Percentiles rank a stretch among this genome's conserved stretches.
Conservation (phyloP, 2,113 vertebrate species). For the Rhinoptilus africanus region DNA sequence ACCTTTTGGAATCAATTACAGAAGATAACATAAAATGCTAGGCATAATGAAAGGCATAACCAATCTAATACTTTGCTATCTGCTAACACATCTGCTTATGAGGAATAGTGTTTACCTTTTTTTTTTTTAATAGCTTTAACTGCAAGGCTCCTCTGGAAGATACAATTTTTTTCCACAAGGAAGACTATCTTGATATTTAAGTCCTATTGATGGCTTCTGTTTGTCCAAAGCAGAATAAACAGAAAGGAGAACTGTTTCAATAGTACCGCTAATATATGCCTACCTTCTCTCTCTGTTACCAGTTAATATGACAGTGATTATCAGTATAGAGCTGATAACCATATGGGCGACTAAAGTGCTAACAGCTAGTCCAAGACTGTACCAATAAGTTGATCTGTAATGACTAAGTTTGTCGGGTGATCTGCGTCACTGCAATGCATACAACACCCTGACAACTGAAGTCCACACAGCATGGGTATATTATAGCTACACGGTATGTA, state of each 20-base stretch:
- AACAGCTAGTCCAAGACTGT: background rate
- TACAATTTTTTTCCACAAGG: background rate
- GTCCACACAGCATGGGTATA: background rate
- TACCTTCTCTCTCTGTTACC: background rate
- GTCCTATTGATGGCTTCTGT: background rate
- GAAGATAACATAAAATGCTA: background rate
- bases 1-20: background rate
- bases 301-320: background rate
- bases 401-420: background rate
- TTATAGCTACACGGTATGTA: background rate
- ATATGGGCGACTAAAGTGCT: background rate
- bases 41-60: background rate
- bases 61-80: background rate
- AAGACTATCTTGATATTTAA: background rate
- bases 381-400: background rate
- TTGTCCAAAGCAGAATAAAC: background rate
- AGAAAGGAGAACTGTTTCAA: background rate
- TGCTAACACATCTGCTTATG: background rate
- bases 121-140: background rate
- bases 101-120: background rate
- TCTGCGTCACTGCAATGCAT: background rate
- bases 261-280: background rate
- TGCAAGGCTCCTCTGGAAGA: background rate
- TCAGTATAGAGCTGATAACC: background rate
- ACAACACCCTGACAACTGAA: background rate